A percentile compares a stretch with the other conserved stretches of the same genome.
These are phyloP conservation scores for Clunio marinus DNA, from an alignment of 2,888 invertebrate genomes.

Conservation along the genomic window DNA sequence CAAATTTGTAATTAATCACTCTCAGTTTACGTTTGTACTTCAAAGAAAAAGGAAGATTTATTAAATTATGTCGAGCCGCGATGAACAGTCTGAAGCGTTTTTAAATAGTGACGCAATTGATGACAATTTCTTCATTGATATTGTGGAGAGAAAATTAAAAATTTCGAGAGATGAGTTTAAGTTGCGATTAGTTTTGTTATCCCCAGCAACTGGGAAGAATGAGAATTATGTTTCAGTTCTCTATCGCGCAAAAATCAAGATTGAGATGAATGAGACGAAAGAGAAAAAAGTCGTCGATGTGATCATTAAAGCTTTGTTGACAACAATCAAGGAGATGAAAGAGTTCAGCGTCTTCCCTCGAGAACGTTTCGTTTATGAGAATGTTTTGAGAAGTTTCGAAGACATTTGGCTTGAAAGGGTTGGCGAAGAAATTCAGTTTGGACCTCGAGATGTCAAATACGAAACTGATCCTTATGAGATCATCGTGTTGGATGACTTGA, in stretches of 20 bases:
- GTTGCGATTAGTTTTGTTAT: neutral
- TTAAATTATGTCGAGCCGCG: no score
- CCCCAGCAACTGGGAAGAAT: conserved; percentile 34
- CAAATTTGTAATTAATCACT: no score
- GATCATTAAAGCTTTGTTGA: conserved; percentile 27
- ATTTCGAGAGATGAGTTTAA: conserved; percentile 20
- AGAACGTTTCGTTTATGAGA: conserved; percentile 19
- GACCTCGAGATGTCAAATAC: conserved; percentile 2
- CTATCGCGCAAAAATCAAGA: conserved; percentile 24
- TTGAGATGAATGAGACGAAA: conserved; percentile 1
- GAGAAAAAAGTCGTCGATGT: neutral
- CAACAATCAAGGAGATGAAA: neutral
- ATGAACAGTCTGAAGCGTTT: no score
- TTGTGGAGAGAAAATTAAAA: conserved; percentile 30
- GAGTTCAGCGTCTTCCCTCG: conserved; percentile 21
- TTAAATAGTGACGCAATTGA: conserved; percentile 19
- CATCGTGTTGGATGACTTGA: conserved; percentile 36
- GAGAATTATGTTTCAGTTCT: conserved; percentile 24
- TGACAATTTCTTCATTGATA: conserved; percentile 28
- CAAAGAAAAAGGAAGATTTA: no score
- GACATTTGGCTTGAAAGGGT: conserved; percentile 17
- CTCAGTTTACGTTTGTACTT: no score
- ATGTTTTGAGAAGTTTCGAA: conserved; percentile 17
- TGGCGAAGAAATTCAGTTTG: conserved; percentile 11
- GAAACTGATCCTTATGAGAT: conserved; percentile 23